Evolutionary conservation across 2,797 vertebrate genomes (phyloP), one percentile per base, ranked within the genome.

Genomic region (Enteromius anoplus): DNA sequence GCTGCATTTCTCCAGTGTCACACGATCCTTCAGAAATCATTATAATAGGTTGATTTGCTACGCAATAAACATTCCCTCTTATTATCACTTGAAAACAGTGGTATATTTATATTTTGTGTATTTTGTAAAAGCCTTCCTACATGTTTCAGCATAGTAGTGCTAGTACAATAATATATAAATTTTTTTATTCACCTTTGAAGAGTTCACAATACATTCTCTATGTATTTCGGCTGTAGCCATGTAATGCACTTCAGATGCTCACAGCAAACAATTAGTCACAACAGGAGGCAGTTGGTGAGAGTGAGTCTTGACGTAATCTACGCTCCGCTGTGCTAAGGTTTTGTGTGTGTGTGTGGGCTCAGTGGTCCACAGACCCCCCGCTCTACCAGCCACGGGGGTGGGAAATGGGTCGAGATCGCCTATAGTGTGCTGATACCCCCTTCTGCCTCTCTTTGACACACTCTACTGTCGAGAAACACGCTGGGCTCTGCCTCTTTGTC

Each of bases 191-290:
- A 3, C n/a, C 21, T 58, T 58, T 58, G n/a, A 55, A 55, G 51
- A 53, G 51, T 62, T 26, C 58, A 47, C 23, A 45, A 9, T 14
- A 32, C 9, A 11, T 45, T 60, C 23, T 77, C 23, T 21, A 60
- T 62, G 64, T 17, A 71, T 81, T 78, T 75, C 78, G 75, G 60
- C 70, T 77, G 47, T 82, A 75, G 82, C 66, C 53, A 81, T 84
- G 45, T 65, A 69, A 71, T 64, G 78, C 78, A 78, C 73, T 66
- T 70, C 81, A 73, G 85, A 73, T 71, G 53, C 78, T 84, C 55
- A 83, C 80, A 80, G 71, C 60, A 83, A 68, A 81, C 71, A 88
- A 85, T 85, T 88, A 88, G 82, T 83, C 80, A 85, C 83, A 75
- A 81, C 87, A 85, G 76, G 83, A 86, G 80, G 47, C 29, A 73